Percentiles rank a stretch among this genome's conserved stretches.
phyloP scores from a whole-genome alignment of 2,797 vertebrate species.

The Phalloptychus januarius region DNA sequence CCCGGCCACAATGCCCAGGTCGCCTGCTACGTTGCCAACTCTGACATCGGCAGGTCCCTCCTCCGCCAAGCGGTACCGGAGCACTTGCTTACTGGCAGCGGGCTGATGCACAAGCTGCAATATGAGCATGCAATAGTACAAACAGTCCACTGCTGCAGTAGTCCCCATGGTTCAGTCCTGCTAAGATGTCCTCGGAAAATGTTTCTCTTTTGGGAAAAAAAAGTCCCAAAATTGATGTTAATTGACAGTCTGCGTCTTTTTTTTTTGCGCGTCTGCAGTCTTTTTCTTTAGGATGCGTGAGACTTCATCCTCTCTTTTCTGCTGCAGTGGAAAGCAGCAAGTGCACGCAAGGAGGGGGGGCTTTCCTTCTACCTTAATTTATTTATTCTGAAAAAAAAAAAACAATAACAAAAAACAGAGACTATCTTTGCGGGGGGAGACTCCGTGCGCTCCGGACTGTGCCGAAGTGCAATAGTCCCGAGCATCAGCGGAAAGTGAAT shows the following conservation, averaged over 20 bases:
- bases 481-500: slow-evolving; percentile 53
- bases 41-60: slow-evolving; percentile 94
- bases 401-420: not conserved
- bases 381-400: slow-evolving; percentile 25
- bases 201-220: not conserved
- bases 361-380: slow-evolving; percentile 35
- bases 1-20: slow-evolving; percentile 92
- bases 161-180: slow-evolving; percentile 81
- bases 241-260: slow-evolving; percentile 40
- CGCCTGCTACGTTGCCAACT: slow-evolving; percentile 94
- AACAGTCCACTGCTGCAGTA: slow-evolving; percentile 84
- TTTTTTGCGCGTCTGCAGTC: no score
- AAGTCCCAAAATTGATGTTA: slow-evolving; percentile 31
- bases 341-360: slow-evolving; percentile 32
- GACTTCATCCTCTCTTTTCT: slow-evolving; percentile 74
- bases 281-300: slow-evolving; percentile 62
- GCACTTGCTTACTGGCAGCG: slow-evolving; percentile 90
- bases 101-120: slow-evolving; percentile 90
- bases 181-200: slow-evolving; percentile 48
- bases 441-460: slow-evolving; percentile 48
- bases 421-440: slow-evolving; percentile 7
- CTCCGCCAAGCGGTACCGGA: slow-evolving; percentile 93
- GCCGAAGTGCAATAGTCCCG: slow-evolving; percentile 50
- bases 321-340: slow-evolving; percentile 75
- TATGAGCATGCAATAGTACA: slow-evolving; percentile 86